Base-by-base conservation (phyloP, 2,888 invertebrate species). In the Drosophila quinaria region DNA sequence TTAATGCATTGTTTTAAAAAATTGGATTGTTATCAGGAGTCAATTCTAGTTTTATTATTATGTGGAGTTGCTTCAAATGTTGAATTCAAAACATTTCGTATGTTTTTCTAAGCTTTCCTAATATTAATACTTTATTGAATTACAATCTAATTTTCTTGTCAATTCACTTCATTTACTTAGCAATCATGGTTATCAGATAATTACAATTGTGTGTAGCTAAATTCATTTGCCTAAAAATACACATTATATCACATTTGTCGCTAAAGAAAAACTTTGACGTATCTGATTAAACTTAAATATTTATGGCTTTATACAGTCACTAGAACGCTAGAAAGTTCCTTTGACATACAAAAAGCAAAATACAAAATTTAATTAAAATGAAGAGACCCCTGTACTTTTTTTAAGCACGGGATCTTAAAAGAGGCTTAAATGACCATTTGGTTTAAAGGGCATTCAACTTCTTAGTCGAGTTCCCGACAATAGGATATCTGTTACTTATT, bases 141-240 rank as follows among this genome's bases (percentile, higher is more conserved):
- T n/a, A 4, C 22, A n/a, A 35, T 50, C 35, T 50, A 35, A 35
- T 22, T 35, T 50, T 50, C 13, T 10, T 2, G 31, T 13, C 13
- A 50, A 50, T 13, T n/a, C 19, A 10, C 10, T 22, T 51, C 22
- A 4, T 22, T 51, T 37, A 37, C 51, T 37, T 51, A 22, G 22
- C 35, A n/a, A 22, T 51, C 35, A 51, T 22, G n/a, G 15, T 22
- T 37, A 51, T 51, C 51, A 51, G 51, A 51, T 51, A 37, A 51
- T 22, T 37, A 13, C 22, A 37, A n/a, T 51, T 51, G 10, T 11
- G 17, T 33, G 10, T 37, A 35, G 33, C 19, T 1, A 22, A 22
- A 41, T 41, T 41, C 17, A 8, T 17, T 17, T 35, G 8, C 4
- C 19, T 13, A n/a, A 10, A 35, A 13, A 35, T n/a, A 6, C 15